A percentile compares a stretch with the other conserved stretches of the same genome.
phyloP scores from a whole-genome alignment of 1,140 invertebrate genomes.

The Drosophila orena region DNA sequence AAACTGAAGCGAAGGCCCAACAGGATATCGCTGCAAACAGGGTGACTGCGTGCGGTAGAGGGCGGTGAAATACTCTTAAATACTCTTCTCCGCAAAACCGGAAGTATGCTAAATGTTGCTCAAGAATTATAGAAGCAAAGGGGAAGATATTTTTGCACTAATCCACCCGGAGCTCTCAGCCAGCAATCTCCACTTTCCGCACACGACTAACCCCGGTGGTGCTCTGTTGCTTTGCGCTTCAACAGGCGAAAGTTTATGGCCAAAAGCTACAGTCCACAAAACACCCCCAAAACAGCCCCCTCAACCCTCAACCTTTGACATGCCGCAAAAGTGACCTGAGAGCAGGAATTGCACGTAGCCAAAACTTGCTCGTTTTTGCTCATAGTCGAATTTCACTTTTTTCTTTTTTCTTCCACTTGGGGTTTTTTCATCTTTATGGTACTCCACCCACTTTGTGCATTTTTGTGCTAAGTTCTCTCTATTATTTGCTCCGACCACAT shows the following conservation, averaged over 20 bases:
- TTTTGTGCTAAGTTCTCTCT: constrained; percentile 67
- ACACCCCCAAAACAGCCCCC: constrained; percentile 15
- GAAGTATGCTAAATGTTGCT: constrained; percentile 16
- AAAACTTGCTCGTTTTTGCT: constrained; percentile 67
- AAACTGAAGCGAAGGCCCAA: constrained; percentile 18
- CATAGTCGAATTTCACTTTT: constrained; percentile 52
- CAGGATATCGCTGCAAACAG: constrained; percentile 13
- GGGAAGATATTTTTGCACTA: constrained; percentile 30
- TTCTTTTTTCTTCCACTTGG: constrained; percentile 25
- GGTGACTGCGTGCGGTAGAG: constrained; percentile 13
- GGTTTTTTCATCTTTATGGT: constrained; percentile 13
- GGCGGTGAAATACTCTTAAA: constrained; percentile 1
- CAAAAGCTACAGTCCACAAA: constrained; percentile 72
- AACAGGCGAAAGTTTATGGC: constrained; percentile 77
- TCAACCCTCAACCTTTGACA: constrained; percentile 32
- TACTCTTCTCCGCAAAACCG: too few relatives aligned
- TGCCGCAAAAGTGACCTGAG: constrained; percentile 63
- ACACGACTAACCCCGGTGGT: constrained; percentile 19
- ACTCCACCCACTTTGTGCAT: constrained; percentile 58
- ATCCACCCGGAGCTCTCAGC: constrained; percentile 7
- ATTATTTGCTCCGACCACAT: constrained; percentile 78
- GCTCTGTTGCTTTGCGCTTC: constrained; percentile 52
- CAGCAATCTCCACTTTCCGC: constrained; percentile 3
- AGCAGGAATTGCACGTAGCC: constrained; percentile 77
- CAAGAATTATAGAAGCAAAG: constrained; percentile 20